phyloP scores from a whole-genome alignment of 2,113 vertebrate species.

The Lamprologus ornatipinnis region DNA sequence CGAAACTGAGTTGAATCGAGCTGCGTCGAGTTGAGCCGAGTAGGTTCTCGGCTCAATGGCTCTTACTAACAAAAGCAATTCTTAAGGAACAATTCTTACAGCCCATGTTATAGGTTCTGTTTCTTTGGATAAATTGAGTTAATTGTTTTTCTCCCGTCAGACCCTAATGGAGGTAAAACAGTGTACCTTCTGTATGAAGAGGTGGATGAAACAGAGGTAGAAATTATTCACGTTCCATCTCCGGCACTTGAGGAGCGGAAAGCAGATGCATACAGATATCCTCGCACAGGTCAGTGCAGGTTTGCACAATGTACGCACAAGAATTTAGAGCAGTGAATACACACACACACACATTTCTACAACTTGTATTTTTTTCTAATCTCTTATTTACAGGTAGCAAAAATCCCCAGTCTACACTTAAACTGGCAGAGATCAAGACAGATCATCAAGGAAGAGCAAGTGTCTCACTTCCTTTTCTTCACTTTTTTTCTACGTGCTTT shows the following conservation, averaged over 20 bases:
- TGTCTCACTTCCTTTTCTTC: background rate
- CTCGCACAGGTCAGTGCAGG: constrained; percentile 80
- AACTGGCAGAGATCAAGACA: constrained; percentile 85
- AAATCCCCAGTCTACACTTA: constrained; percentile 90
- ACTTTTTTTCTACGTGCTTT: background rate
- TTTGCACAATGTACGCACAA: background rate
- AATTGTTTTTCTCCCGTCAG: constrained; percentile 44
- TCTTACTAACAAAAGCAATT: background rate
- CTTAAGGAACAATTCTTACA: background rate
- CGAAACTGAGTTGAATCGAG: background rate
- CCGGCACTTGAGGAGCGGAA: constrained; percentile 92
- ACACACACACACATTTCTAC: background rate
- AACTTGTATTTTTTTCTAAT: background rate
- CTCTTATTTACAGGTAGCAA: constrained; percentile 82
- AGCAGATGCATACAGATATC: constrained; percentile 93
- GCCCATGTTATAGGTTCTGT: background rate
- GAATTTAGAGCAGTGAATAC: background rate
- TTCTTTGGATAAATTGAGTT: background rate
- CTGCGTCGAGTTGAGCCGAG: background rate
- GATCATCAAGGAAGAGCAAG: constrained; percentile 84
- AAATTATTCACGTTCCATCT: constrained; percentile 93
- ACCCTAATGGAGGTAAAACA: constrained; percentile 76
- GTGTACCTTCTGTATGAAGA: constrained; percentile 90
- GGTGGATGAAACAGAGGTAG: constrained; percentile 93
- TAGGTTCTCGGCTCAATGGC: background rate